These are phyloP conservation scores for Diadophis punctatus DNA, from an alignment of 2,113 vertebrate species.

Conservation along the genomic window DNA sequence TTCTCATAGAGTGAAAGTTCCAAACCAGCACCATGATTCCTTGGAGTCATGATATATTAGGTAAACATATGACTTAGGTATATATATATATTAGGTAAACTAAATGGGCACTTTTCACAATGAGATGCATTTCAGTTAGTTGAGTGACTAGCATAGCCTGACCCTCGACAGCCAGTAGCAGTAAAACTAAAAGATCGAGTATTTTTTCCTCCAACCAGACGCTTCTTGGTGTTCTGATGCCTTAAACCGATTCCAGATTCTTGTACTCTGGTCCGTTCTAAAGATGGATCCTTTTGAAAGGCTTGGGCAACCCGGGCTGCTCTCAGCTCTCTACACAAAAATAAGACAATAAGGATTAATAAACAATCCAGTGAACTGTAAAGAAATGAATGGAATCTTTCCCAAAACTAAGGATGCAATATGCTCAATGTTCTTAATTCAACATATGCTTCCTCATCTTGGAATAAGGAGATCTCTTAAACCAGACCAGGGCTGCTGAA, in stretches of 20 bases:
- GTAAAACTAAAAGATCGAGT: slow-evolving; percentile 81
- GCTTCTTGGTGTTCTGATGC: slow-evolving; percentile 56
- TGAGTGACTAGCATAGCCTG: slow-evolving; percentile 15
- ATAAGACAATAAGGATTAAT: background rate
- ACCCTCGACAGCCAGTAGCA: slow-evolving; percentile 49
- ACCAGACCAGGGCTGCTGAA: background rate
- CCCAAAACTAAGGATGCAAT: background rate
- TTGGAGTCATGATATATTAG: background rate
- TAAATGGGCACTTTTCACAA: slow-evolving; percentile 30
- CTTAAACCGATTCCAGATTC: slow-evolving; percentile 39
- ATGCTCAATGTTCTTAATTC: background rate
- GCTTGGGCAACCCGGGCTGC: slow-evolving; percentile 77
- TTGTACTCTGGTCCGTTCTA: slow-evolving; percentile 25
- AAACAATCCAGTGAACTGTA: background rate
- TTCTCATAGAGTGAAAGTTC: background rate
- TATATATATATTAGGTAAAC: background rate
- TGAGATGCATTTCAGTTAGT: slow-evolving; percentile 12
- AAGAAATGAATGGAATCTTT: background rate
- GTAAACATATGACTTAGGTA: background rate
- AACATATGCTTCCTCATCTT: background rate
- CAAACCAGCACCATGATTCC: background rate
- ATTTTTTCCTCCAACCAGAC: slow-evolving; percentile 75
- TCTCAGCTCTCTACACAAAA: slow-evolving; percentile 78
- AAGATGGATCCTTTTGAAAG: slow-evolving; percentile 57
- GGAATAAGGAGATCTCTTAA: background rate